Base-by-base conservation (phyloP, 2,113 vertebrate species). In the Ophiodon elongatus region DNA sequence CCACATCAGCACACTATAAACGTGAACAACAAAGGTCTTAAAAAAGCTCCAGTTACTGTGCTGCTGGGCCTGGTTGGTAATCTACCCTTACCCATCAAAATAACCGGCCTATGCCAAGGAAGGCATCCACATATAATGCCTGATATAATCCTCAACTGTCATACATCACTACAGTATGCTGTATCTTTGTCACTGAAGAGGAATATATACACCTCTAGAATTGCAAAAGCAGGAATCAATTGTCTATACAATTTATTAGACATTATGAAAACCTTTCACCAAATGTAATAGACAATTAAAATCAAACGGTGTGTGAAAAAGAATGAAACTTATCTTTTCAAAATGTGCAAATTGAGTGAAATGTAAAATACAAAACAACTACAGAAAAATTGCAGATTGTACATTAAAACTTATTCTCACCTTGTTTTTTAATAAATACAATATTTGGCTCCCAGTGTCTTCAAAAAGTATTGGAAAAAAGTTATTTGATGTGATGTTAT, bases 361-460 rank as follows among this genome's bases (percentile, higher is more conserved):
- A 52, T 2, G 64, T 4, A 43, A 64, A 59, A 31, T 25, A 57
- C 62, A 43, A 1, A 41, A 60, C 8, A 23, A 43, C 10, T 6
- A 72, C 11, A 35, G 27, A 65, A 62, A 17, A 33, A n/a, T 13
- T 14, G 10, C 4, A 47, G 43, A 78, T 17, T 19, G 9, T 21
- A 15, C 13, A 19, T 25, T 15, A 19, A 35, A 21, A 45, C 2
- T 35, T n/a, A 19, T 15, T 54, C 21, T 23, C 5, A 7, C 45
- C 19, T 66, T 57, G 31, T 41, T 41, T 27, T 43, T 14, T 13
- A 80, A 87, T 87, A 83, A 87, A 87, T 87, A 85, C 54, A 80
- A 7, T 31, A 29, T 79, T 31, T 50, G 31, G 17, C 76, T 83
- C 8, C 8, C 37, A 81, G 65, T 80, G 25, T 56, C 23, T 76